Evolutionary conservation across 2,113 vertebrate genomes (phyloP), one percentile per base, ranked within the genome.

Genomic region (Triplophysa rosa): DNA sequence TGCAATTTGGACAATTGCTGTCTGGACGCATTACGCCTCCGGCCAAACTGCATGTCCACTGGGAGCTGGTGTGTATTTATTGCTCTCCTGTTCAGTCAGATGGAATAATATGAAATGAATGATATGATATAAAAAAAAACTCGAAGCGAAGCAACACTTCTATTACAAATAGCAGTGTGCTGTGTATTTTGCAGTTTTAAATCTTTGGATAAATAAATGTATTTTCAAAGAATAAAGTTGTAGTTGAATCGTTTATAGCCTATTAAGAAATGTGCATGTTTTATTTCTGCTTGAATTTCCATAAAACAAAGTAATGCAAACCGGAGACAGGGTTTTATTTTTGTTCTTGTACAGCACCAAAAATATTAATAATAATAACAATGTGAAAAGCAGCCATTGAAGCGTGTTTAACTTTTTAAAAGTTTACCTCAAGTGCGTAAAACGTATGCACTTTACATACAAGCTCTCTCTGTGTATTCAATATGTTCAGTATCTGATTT

Each of bases 1-100:
- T n/a, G 71, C 40, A 63, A 74, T 74, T 56, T 74, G 19, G 56
- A 75, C 64, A 75, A 78, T 74, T 67, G 68, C 16, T 16, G 66
- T 67, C 65, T 23, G 26, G 45, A 87, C 24, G 8, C 72, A 59
- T 67, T 40, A 61, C 24, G 64, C 75, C 66, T 19, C 81, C 10
- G 40, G 17, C 80, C 37, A 80, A 24, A 74, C 81, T 47, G 47
- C 79, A 66, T 12, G 68, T 58, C 70, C 68, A 19, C 69, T 24
- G 64, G 10, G 6, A 49, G 80, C 6, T n/a, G 63, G 72, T 54
- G 47, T 64, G 42, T 33, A 17, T 78, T 59, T 69, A 59, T 69
- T 68, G 23, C 11, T 6, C 54, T 47, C 21, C 59, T 49, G 14
- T 70, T 21, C 8, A 21, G 56, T 26, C 2, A 2, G 47, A 49